These are phyloP conservation scores for Rhyacophila evoluta DNA, from an alignment of 2,888 invertebrate species.

Conservation along the genomic window DNA sequence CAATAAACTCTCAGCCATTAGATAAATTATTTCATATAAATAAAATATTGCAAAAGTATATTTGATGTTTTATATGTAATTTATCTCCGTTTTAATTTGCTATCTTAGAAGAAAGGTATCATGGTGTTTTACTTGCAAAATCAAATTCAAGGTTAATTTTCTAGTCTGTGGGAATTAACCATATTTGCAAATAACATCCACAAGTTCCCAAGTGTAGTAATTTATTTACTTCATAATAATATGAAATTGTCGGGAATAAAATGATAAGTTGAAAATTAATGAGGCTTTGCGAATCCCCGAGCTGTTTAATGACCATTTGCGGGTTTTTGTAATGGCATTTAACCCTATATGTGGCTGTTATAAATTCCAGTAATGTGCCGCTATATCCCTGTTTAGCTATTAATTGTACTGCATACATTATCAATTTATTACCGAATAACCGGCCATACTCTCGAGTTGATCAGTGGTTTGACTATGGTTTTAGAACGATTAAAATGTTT, in stretches of 20 bases:
- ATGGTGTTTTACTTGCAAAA: no score
- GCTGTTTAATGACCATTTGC: constrained; percentile 29
- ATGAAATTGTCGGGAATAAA: neutral
- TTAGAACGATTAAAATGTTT: neutral
- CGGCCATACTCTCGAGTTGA: neutral
- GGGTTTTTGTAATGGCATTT: constrained; percentile 18
- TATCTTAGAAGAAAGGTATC: no score
- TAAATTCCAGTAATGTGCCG: neutral
- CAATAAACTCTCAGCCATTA: no score
- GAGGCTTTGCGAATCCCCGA: constrained; percentile 30
- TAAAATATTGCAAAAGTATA: no score
- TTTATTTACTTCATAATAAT: constrained; percentile 9
- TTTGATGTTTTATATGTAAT: no score
- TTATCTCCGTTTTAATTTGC: no score
- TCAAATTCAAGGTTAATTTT: no score
- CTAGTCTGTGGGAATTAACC: no score
- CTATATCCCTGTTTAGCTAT: neutral
- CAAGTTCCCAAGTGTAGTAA: no score
- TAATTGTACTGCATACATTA: neutral
- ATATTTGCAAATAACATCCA: no score
- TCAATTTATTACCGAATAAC: neutral
- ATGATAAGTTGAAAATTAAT: neutral
- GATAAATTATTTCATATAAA: no score
- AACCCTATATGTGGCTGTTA: neutral
- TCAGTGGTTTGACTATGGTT: neutral